phyloP scores from a whole-genome alignment of 2,797 vertebrate genomes.

The Danionella dracula region DNA sequence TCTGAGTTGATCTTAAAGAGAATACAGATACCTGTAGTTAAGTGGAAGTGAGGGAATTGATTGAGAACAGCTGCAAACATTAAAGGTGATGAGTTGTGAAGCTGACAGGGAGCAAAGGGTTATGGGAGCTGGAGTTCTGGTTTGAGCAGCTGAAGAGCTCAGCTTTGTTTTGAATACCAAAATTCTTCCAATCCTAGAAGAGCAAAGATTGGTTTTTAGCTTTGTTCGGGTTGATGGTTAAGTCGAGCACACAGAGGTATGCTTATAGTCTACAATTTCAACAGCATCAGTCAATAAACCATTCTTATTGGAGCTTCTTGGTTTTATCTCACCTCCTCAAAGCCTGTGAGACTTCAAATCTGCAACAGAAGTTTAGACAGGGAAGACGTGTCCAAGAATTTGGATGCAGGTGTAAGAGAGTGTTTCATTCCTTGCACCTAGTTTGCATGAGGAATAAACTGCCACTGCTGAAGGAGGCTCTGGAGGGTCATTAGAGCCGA shows the following conservation, averaged over 20 bases:
- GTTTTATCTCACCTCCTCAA: not conserved
- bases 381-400: not conserved
- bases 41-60: too few species aligned
- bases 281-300: not conserved
- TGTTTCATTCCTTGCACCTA: not conserved
- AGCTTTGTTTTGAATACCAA: too few species aligned
- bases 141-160: too few species aligned
- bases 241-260: not conserved
- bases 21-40: too few species aligned
- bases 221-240: conserved; percentile 13
- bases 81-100: too few species aligned
- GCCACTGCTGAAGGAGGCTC: conserved; percentile 2
- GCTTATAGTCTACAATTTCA: not conserved
- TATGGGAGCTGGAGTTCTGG: too few species aligned
- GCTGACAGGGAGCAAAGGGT: too few species aligned
- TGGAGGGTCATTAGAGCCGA: conserved; percentile 29
- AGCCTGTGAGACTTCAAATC: not conserved
- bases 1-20: too few species aligned
- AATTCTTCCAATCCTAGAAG: not conserved
- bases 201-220: conserved; percentile 6
- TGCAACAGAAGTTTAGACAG: conserved; percentile 11
- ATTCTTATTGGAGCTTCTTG: not conserved
- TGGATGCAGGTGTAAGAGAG: not conserved
- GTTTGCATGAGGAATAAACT: conserved; percentile 13
- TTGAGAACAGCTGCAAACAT: too few species aligned